A percentile compares a stretch with the other conserved stretches of the same genome.
Evolutionary conservation across 2,113 vertebrate genomes (phyloP).

Genomic region (Sapajus apella): DNA sequence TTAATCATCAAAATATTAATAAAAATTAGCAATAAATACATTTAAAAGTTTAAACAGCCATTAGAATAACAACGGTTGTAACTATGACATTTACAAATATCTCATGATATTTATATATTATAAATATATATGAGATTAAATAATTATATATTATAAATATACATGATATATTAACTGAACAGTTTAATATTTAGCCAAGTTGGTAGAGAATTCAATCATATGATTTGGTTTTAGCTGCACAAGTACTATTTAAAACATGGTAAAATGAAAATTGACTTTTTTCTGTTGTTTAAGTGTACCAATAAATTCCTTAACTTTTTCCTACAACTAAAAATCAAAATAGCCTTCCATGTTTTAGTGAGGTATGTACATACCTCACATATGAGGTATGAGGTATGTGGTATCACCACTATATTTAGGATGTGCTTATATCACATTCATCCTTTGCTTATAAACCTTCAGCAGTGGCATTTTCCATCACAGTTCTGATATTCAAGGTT

Average conservation of each 20-base stretch:
- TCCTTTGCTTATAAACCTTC: neutral
- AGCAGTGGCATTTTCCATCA: neutral
- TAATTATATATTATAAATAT: too few relatives aligned
- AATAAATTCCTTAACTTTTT: neutral
- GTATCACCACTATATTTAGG: neutral
- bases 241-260: neutral
- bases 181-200: too few relatives aligned
- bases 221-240: neutral
- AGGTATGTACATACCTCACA: neutral
- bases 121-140: too few relatives aligned
- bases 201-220: too few relatives aligned
- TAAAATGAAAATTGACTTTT: constrained; percentile 12
- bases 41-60: neutral
- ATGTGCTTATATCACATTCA: neutral
- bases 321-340: neutral
- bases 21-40: neutral
- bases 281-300: neutral
- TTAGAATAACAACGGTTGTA: neutral
- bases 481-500: neutral
- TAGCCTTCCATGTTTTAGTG: neutral
- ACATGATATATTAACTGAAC: too few relatives aligned
- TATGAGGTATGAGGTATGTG: neutral
- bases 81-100: neutral
- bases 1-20: constrained; percentile 17
- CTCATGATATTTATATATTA: neutral